Base-by-base conservation (phyloP, 1,140 invertebrate species). In the Sesamia nonagrioides region DNA sequence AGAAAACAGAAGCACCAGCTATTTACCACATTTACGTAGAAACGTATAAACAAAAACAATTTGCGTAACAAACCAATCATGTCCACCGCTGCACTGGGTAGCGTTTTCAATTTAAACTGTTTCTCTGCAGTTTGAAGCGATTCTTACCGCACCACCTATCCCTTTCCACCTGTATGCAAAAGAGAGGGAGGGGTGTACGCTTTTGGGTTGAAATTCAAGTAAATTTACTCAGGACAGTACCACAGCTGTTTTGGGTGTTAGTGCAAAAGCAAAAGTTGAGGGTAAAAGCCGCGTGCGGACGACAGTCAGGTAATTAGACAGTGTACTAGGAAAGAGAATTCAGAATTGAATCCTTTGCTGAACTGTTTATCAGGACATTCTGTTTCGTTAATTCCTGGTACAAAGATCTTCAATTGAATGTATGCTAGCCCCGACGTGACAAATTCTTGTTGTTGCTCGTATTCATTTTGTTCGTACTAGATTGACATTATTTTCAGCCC, bases 271-370 rank as follows among this genome's bases (percentile, higher is more conserved):
- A 82, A 83, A 84, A 84, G 79, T 83, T 83, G 81, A 73, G 40
- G 56, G 60, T 60, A 52, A 78, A 82, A 86, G 77, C 60, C 73
- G 77, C 18, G 75, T 81, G 79, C 72, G 68, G 74, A 69, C 72
- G 81, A 80, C 80, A 71, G 54, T 58, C 63, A 18, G 58, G 69
- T 86, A 86, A 86, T 84, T 86, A 82, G 82, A 77, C 61, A 68
- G 63, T 73, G 27, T 79, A 73, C 69, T 78, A 78, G 69, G 69
- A 63, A 52, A 79, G 77, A 78, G 61, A 77, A 52, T 71, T 72
- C 66, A 79, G 82, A 77, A 83, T 85, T 79, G 73, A 83, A 79
- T 80, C 81, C 79, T 84, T 81, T 82, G 81, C 81, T 72, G n/a
- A 77, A 77, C 60, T 69, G n/a, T 80, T 56, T 27, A 76, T 63